Percentiles rank a stretch among this genome's conserved stretches.
Conservation (phyloP, 2,113 vertebrate genomes). For the Microtus ochrogaster region DNA sequence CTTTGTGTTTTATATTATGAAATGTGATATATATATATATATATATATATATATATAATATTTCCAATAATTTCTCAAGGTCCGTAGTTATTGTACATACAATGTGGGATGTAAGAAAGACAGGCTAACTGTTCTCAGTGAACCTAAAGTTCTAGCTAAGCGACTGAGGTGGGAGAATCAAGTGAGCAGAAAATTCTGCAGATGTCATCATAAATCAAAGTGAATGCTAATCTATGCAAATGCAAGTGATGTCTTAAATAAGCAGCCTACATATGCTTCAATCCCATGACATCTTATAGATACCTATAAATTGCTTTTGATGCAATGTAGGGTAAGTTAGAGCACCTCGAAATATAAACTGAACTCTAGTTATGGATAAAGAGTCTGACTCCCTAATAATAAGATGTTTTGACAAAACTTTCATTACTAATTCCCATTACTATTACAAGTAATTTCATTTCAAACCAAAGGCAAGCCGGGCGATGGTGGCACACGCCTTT, state of each 20-base stretch:
- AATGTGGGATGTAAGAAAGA: background rate
- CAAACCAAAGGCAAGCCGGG: constrained; percentile 18
- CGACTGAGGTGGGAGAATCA: background rate
- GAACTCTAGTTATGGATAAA: constrained; percentile 10
- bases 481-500: no score
- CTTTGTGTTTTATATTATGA: constrained; percentile 26
- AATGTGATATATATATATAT: background rate
- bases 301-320: constrained; percentile 45
- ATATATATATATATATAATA: constrained; percentile 1
- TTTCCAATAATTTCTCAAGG: constrained; percentile 14
- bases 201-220: background rate
- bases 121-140: no score
- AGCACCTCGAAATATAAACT: constrained; percentile 73
- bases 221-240: background rate
- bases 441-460: constrained; percentile 55
- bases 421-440: constrained; percentile 45
- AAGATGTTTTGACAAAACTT: constrained; percentile 48
- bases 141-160: background rate
- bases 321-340: constrained; percentile 60
- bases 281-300: constrained; percentile 37
- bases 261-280: background rate
- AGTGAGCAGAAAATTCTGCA: background rate
- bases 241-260: constrained; percentile 25
- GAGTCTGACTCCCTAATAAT: constrained; percentile 18
- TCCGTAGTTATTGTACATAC: background rate